Conservation (phyloP, 92 coral and sea anemone genomes). For the Porites evermanni region DNA sequence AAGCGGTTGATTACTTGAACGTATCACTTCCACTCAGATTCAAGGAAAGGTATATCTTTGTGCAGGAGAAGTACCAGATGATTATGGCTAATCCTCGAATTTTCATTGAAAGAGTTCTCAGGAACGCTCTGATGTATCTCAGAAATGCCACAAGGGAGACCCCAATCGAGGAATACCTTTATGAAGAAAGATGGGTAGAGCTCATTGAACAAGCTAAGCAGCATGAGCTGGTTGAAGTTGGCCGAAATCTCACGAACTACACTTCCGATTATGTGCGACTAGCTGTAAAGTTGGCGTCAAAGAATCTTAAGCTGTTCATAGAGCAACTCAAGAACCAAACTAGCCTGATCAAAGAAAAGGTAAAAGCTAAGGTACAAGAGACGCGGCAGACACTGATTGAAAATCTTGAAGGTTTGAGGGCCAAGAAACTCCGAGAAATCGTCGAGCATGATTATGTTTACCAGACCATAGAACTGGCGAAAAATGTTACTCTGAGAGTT, state of each 20-base stretch:
- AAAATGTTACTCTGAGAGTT: conserved; percentile 67
- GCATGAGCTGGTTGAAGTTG: conserved; percentile 67
- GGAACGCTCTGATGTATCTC: conserved; percentile 39
- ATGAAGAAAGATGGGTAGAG: conserved; percentile 80
- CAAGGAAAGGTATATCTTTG: conserved; percentile 33
- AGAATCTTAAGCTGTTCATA: conserved; percentile 25
- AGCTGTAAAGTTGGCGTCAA: conserved; percentile 40
- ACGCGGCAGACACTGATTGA: conserved; percentile 47
- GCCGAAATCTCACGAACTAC: conserved; percentile 51
- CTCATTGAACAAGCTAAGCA: conserved; percentile 76
- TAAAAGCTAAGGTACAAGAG: conserved; percentile 61
- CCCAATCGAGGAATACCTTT: conserved; percentile 61
- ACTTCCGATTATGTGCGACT: conserved; percentile 30
- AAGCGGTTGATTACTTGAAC: conserved; percentile 71
- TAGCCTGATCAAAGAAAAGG: conserved; percentile 42
- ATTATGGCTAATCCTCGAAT: conserved; percentile 49
- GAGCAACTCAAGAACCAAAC: conserved; percentile 52
- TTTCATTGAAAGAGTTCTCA: conserved; percentile 35
- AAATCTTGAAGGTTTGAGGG: conserved; percentile 72
- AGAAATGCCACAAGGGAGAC: conserved; percentile 62
- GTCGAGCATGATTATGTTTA: conserved; percentile 82
- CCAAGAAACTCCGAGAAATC: conserved; percentile 87
- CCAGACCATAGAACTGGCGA: conserved; percentile 71
- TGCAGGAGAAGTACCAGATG: conserved; percentile 40
- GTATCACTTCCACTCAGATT: conserved; percentile 75